Percentiles rank a stretch among this genome's conserved stretches.
These are phyloP conservation scores for Zootermopsis nevadensis DNA, from an alignment of 2,888 invertebrate species.

Conservation along the genomic window DNA sequence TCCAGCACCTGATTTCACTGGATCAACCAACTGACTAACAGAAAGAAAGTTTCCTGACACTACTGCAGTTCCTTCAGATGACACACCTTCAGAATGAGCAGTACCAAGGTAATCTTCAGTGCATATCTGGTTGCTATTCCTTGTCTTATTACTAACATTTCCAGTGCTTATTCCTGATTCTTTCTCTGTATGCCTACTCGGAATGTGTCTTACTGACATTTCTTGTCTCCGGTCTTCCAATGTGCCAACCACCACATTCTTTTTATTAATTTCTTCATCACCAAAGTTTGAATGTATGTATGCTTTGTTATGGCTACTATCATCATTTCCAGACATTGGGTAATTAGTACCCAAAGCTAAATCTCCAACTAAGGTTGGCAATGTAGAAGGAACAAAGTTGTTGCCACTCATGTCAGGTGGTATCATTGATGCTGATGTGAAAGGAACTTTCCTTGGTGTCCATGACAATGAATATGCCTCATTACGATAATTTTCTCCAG, in stretches of 20 bases:
- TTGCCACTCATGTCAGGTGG: constrained; percentile 28
- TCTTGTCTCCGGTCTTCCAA: not conserved
- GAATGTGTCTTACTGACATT: constrained; percentile 16
- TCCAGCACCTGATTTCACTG: constrained; percentile 39
- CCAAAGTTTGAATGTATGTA: constrained; percentile 33
- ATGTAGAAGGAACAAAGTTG: constrained; percentile 64
- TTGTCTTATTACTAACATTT: not conserved
- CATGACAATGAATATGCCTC: constrained; percentile 62
- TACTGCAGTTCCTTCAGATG: not conserved
- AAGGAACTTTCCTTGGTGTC: constrained; percentile 68
- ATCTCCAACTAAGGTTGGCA: constrained; percentile 73
- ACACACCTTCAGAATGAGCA: not conserved
- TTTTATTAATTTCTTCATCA: constrained; percentile 17
- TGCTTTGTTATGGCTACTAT: constrained; percentile 30
- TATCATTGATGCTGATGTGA: constrained; percentile 56
- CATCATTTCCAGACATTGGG: constrained; percentile 29
- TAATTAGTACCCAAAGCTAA: constrained; percentile 64
- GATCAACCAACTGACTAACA: constrained; percentile 73
- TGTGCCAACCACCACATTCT: not conserved
- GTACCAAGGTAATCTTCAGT: constrained; percentile 12
- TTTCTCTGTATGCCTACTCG: constrained; percentile 8
- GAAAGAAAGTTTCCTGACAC: constrained; percentile 65
- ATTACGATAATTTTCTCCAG: constrained; percentile 27
- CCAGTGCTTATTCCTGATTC: not conserved
- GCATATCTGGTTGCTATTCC: not conserved